Percentiles rank a stretch among this genome's conserved stretches.
Conservation (phyloP, 2,113 vertebrate species). For the Rhinopomastus cyanomelas region DNA sequence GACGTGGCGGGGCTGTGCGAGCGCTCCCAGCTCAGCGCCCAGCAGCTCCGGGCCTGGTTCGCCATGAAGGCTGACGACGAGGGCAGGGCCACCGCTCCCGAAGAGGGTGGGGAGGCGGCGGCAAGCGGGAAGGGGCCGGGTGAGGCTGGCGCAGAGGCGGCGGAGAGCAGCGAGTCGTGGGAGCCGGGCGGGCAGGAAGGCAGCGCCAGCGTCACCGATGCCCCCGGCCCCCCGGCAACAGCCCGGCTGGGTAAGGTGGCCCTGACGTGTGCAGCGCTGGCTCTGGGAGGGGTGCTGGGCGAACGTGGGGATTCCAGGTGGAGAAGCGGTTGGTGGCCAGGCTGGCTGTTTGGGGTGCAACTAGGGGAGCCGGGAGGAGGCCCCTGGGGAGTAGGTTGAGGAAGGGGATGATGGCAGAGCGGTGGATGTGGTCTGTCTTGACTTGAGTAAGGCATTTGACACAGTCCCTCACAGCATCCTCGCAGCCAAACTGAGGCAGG, state of each 20-base stretch:
- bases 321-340: fast-evolving
- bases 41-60: constrained; percentile 89
- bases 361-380: background rate
- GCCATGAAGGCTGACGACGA: constrained; percentile 73
- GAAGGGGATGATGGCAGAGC: no score
- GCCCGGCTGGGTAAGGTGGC: constrained; percentile 72
- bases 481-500: no score
- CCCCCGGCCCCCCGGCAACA: constrained; percentile 32
- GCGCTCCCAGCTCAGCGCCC: constrained; percentile 79
- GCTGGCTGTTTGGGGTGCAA: background rate
- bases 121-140: constrained; percentile 11
- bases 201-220: constrained; percentile 21
- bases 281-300: background rate
- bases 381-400: background rate
- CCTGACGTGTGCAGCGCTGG: background rate
- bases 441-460: no score
- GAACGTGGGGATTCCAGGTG: fast-evolving
- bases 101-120: constrained; percentile 35
- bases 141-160: constrained; percentile 51
- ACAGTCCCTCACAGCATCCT: no score
- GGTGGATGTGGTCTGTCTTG: no score
- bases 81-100: background rate
- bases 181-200: constrained; percentile 62
- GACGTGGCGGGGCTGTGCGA: constrained; percentile 83
- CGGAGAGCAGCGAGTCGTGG: constrained; percentile 68